These are phyloP conservation scores for Galleria mellonella DNA, from an alignment of 1,140 invertebrate species.

Conservation along the genomic window DNA sequence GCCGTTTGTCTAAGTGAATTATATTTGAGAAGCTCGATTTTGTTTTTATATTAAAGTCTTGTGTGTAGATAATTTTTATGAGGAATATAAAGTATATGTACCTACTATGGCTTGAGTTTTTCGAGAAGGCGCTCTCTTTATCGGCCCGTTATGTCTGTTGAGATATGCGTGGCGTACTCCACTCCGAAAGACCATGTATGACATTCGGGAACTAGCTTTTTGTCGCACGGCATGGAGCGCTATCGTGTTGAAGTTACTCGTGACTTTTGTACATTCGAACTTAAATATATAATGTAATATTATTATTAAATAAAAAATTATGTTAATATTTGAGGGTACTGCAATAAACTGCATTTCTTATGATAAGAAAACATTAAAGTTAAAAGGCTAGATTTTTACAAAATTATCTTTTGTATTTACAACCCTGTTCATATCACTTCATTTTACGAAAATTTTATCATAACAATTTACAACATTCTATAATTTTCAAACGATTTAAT, in stretches of 20 bases:
- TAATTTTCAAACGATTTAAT: no score
- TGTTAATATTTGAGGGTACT: conserved; percentile 50
- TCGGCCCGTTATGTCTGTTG: conserved; percentile 1
- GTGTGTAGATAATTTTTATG: conserved; percentile 72
- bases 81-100: conserved; percentile 71
- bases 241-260: background rate
- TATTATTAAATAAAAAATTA: conserved; percentile 37
- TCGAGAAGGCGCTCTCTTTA: conserved; percentile 24
- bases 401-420: conserved; percentile 27
- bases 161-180: no score
- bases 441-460: no score
- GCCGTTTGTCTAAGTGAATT: conserved; percentile 44
- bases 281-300: conserved; percentile 37
- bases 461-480: no score
- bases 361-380: conserved; percentile 47
- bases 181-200: conserved; percentile 2
- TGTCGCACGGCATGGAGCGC: conserved; percentile 15
- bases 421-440: background rate
- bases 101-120: conserved; percentile 42
- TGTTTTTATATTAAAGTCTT: conserved; percentile 64
- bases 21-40: conserved; percentile 58
- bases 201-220: conserved; percentile 12
- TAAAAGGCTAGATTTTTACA: conserved; percentile 54
- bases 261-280: conserved; percentile 3
- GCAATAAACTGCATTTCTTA: conserved; percentile 62